A percentile compares a stretch with the other conserved stretches of the same genome.
phyloP scores from a whole-genome alignment of 2,113 vertebrate species.

The Labeo rohita region DNA sequence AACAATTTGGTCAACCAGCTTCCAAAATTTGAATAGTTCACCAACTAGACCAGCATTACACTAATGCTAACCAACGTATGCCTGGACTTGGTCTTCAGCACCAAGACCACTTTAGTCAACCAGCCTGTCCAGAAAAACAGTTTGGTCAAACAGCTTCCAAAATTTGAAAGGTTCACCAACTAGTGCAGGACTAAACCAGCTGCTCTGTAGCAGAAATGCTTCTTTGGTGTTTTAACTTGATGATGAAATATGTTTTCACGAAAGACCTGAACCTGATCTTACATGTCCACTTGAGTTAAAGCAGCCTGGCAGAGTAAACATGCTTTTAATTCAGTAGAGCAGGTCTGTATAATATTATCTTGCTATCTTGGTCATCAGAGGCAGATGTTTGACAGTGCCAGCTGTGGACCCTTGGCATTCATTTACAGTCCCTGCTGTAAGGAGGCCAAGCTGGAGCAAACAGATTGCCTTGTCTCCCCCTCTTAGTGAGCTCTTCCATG shows the following conservation, averaged over 20 bases:
- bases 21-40: too few species aligned
- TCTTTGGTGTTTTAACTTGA: not conserved
- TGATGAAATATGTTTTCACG: not conserved
- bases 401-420: conserved; percentile 61
- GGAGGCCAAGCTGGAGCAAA: conserved; percentile 67
- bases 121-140: not conserved
- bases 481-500: conserved; percentile 31
- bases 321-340: conserved; percentile 11
- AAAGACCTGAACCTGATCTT: not conserved
- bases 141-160: not conserved
- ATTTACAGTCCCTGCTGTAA: conserved; percentile 65
- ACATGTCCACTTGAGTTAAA: conserved; percentile 5
- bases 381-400: conserved; percentile 44
- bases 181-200: not conserved
- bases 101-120: not conserved
- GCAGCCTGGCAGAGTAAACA: not conserved
- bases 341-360: conserved; percentile 26
- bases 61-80: not conserved
- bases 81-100: not conserved
- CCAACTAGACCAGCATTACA: not conserved
- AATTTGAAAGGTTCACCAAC: not conserved
- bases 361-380: conserved; percentile 31
- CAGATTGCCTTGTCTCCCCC: conserved; percentile 67
- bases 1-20: too few species aligned
- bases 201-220: not conserved